A percentile compares a stretch with the other conserved stretches of the same genome.
Evolutionary conservation across 2,113 vertebrate genomes (phyloP).

Genomic region (Candoia aspera): DNA sequence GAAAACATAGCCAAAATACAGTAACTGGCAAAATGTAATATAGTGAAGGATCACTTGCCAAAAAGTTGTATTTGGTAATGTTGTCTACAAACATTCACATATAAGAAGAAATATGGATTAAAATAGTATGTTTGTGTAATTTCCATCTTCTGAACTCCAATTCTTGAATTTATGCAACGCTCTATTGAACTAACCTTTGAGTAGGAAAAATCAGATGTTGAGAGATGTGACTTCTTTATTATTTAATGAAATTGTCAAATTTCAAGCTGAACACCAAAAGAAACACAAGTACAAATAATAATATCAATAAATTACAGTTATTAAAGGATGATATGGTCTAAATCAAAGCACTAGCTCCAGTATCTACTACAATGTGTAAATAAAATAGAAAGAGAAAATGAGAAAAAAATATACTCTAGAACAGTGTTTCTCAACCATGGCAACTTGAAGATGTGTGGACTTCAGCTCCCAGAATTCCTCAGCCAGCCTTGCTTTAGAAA

Average conservation of each 20-base stretch:
- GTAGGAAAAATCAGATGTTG: not conserved
- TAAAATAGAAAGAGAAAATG: not conserved
- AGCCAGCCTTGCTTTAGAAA: not conserved
- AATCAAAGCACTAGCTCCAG: not conserved
- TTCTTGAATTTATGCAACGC: not conserved
- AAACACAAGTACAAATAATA: not conserved
- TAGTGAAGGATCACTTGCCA: not conserved
- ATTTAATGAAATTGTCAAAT: not conserved
- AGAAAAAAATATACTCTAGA: not conserved
- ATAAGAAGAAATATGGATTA: not conserved
- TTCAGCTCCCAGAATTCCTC: too few relatives aligned
- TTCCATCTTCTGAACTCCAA: not conserved
- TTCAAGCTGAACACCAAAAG: not conserved
- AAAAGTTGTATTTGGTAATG: not conserved
- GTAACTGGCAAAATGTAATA: not conserved
- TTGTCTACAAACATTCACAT: not conserved
- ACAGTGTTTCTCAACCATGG: too few relatives aligned
- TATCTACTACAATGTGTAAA: not conserved
- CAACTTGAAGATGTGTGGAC: too few relatives aligned
- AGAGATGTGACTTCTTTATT: not conserved
- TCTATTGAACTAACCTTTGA: not conserved
- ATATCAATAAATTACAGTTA: not conserved
- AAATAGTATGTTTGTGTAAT: not conserved
- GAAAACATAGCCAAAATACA: not conserved
- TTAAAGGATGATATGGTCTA: not conserved